Evolutionary conservation across 2,797 vertebrate species (phyloP).

Genomic region (Argyrosomus regius): DNA sequence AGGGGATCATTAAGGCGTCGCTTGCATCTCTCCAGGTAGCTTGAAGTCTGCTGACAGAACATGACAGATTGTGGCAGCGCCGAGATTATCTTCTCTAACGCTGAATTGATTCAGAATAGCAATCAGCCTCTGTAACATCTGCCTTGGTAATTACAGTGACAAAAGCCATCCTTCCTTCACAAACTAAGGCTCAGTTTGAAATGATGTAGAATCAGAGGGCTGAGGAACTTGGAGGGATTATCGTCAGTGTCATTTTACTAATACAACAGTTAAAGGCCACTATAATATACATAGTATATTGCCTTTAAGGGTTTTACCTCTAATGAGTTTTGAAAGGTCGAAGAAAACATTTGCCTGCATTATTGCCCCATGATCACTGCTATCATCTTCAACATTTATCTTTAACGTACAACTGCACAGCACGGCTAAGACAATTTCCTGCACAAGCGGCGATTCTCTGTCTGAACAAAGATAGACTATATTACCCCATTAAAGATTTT

Average conservation of each 20-base stretch:
- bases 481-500: conserved; percentile 17
- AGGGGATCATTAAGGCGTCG: background rate
- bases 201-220: conserved; percentile 10
- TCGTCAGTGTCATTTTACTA: conserved; percentile 8
- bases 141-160: background rate
- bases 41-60: conserved; percentile 23
- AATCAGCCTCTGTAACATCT: conserved; percentile 24
- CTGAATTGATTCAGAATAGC: conserved; percentile 46
- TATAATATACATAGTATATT: background rate
- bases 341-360: background rate
- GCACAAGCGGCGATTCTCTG: conserved; percentile 19
- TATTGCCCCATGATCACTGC: background rate
- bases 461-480: conserved; percentile 21
- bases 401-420: conserved; percentile 2
- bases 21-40: conserved; percentile 3
- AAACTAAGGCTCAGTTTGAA: conserved; percentile 7
- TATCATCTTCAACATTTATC: conserved; percentile 1
- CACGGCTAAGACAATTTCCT: conserved; percentile 23
- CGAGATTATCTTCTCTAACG: conserved; percentile 19
- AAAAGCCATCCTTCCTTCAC: conserved; percentile 1
- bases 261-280: background rate
- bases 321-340: conserved; percentile 11
- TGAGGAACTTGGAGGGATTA: background rate
- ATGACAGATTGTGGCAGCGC: conserved; percentile 16
- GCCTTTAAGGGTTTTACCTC: background rate